Percentiles rank a stretch among this genome's conserved stretches.
Evolutionary conservation across 2,113 vertebrate species (phyloP).

Genomic region (Bombycilla garrulus): DNA sequence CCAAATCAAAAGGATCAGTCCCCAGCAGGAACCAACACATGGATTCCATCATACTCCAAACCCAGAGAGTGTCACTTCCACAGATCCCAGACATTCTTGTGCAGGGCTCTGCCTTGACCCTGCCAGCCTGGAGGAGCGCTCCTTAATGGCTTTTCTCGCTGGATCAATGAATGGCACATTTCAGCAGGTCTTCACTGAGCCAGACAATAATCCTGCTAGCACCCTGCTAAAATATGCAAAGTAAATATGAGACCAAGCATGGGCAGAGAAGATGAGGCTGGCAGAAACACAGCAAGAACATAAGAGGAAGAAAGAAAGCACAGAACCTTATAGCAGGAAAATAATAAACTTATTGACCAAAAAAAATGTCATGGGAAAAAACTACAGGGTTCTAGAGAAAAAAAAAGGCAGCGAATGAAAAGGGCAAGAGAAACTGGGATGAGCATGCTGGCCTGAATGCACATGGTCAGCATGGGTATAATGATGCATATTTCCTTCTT

Average conservation of each 20-base stretch:
- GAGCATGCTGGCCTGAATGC: background rate
- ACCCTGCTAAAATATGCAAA: background rate
- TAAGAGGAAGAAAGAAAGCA: background rate
- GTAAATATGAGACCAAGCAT: background rate
- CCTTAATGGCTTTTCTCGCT: background rate
- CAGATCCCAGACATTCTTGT: background rate
- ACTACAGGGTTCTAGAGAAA: background rate
- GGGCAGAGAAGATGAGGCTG: background rate
- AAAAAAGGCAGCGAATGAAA: background rate
- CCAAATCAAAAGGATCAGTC: background rate
- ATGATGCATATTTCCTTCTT: background rate
- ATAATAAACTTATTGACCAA: background rate
- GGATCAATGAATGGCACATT: background rate
- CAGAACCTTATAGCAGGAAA: background rate
- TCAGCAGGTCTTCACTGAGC: background rate
- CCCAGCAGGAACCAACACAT: background rate
- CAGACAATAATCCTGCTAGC: background rate
- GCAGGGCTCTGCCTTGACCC: background rate
- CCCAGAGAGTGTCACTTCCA: background rate
- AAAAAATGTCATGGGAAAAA: background rate
- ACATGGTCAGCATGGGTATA: background rate
- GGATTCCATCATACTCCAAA: background rate
- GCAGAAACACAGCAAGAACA: background rate
- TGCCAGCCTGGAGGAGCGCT: background rate
- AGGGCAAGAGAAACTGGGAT: background rate